phyloP scores from a whole-genome alignment of 2,888 invertebrate species.

The Melanostoma scalare region DNA sequence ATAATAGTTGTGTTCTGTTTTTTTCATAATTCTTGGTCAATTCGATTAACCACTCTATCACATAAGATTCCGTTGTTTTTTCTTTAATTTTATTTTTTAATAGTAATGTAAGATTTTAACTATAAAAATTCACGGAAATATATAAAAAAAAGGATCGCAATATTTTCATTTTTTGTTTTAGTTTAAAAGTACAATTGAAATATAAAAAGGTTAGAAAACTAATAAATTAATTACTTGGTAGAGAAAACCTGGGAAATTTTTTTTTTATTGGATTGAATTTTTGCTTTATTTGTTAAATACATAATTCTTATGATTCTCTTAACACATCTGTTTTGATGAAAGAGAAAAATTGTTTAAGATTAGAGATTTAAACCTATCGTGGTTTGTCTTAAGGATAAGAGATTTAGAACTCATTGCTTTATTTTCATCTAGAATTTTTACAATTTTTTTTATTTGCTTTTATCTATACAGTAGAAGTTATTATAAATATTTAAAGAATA shows the following conservation, averaged over 20 bases:
- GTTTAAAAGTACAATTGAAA: slow-evolving; percentile 67
- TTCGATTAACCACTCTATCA: slow-evolving; percentile 75
- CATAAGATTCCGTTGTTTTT: slow-evolving; percentile 75
- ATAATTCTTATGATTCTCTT: slow-evolving; percentile 10
- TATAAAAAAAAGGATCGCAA: slow-evolving; percentile 53
- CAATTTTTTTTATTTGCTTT: slow-evolving; percentile 41
- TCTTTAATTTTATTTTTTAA: slow-evolving; percentile 51
- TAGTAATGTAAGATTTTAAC: slow-evolving; percentile 40
- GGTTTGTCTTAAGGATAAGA: slow-evolving; percentile 73
- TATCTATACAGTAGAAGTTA: slow-evolving; percentile 44
- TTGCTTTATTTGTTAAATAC: slow-evolving; percentile 15
- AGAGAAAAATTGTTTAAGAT: slow-evolving; percentile 39
- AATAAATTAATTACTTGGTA: slow-evolving; percentile 21
- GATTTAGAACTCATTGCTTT: slow-evolving; percentile 78
- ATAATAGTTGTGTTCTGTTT: slow-evolving; percentile 47
- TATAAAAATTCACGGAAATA: slow-evolving; percentile 57
- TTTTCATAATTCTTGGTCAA: slow-evolving; percentile 70
- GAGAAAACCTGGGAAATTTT: slow-evolving; percentile 65
- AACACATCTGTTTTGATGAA: slow-evolving; percentile 11
- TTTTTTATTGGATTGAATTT: slow-evolving; percentile 29
- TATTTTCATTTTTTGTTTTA: slow-evolving; percentile 64
- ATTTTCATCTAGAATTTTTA: slow-evolving; percentile 54
- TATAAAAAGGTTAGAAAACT: slow-evolving; percentile 68
- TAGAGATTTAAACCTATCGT: slow-evolving; percentile 60
- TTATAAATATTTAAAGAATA: slow-evolving; percentile 23